Percentiles rank a stretch among this genome's conserved stretches.
Conservation (phyloP, 2,888 invertebrate species). For the Chrysina gloriosa region DNA sequence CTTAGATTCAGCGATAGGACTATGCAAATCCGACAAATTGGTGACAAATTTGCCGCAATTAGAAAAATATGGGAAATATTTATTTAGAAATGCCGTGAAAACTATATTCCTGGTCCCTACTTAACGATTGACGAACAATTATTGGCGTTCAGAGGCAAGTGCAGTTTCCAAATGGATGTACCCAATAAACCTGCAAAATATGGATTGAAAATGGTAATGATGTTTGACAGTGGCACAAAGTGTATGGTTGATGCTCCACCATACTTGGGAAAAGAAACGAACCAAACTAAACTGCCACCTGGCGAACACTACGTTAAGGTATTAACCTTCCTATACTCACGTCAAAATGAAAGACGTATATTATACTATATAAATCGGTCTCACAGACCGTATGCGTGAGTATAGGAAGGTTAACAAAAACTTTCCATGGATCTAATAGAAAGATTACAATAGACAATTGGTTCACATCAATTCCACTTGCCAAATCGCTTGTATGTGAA, state of each 20-base stretch:
- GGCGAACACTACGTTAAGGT: not conserved
- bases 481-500: not conserved
- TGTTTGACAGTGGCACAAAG: not conserved
- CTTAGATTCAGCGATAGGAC: slow-evolving; percentile 1
- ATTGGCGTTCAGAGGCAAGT: not conserved
- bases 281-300: not conserved
- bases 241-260: not conserved
- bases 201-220: not conserved
- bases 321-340: no score
- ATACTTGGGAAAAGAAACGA: not conserved
- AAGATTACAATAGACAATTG: not conserved
- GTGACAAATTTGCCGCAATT: slow-evolving; percentile 1
- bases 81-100: not conserved
- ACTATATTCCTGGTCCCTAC: slow-evolving; percentile 1
- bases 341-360: no score
- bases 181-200: not conserved
- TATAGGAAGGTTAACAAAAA: no score
- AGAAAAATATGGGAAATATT: not conserved
- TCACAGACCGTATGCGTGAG: no score
- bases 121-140: slow-evolving; percentile 49
- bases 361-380: no score
- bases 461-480: not conserved
- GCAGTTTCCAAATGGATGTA: not conserved
- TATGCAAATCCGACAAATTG: not conserved
- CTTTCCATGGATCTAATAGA: not conserved